Conservation (phyloP, 2,888 invertebrate genomes). For the Mimumesa dahlbomi region DNA sequence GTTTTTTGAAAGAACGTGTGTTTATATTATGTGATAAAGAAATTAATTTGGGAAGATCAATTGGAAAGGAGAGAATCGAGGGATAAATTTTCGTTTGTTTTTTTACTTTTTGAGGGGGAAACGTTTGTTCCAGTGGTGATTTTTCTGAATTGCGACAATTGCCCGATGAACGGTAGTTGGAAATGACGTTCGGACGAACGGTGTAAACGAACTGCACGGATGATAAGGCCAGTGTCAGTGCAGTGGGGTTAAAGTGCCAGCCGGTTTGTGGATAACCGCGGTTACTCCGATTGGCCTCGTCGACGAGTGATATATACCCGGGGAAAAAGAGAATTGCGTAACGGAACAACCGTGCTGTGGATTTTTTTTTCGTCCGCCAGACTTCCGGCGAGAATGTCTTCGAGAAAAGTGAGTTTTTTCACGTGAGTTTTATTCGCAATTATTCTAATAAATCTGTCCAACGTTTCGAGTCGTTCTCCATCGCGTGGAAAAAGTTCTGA, state of each 20-base stretch:
- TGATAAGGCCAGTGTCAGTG: constrained; percentile 59
- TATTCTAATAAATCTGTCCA: no score
- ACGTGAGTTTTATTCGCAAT: constrained; percentile 4
- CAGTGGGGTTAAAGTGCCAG: constrained; percentile 63
- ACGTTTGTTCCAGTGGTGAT: no score
- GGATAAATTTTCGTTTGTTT: no score
- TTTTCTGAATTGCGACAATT: no score
- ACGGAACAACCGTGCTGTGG: constrained; percentile 12
- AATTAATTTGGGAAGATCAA: not conserved
- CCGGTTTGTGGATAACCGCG: constrained; percentile 58
- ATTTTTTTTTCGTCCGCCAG: constrained; percentile 21
- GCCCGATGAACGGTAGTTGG: not conserved
- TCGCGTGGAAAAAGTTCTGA: not conserved
- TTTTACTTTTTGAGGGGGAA: no score
- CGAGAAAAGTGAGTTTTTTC: not conserved
- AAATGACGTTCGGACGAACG: constrained; percentile 38
- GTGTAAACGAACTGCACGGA: constrained; percentile 46
- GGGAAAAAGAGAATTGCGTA: constrained; percentile 29
- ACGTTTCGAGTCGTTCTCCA: no score
- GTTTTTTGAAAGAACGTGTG: no score
- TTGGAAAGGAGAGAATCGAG: not conserved
- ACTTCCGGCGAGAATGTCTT: constrained; percentile 5
- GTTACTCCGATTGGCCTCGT: constrained; percentile 27
- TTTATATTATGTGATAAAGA: no score
- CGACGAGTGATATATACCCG: constrained; percentile 44